phyloP scores from a whole-genome alignment of 2,888 invertebrate genomes.

The Elegia similella region DNA sequence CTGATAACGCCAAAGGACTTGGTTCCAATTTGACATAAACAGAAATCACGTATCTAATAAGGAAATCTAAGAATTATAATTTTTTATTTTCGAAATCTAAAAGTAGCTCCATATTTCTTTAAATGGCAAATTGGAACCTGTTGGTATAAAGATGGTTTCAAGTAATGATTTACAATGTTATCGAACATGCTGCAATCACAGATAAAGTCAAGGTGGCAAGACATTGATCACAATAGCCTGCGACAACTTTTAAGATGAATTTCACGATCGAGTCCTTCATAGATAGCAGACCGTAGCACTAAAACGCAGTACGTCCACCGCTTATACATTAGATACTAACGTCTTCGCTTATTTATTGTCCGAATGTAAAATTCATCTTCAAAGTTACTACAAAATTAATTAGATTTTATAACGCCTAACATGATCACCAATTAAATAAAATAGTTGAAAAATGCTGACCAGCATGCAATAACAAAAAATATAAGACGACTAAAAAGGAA shows the following conservation, averaged over 20 bases:
- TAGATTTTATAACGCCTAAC: background rate
- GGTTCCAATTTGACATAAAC: constrained; percentile 2
- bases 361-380: constrained; percentile 22
- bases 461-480: constrained; percentile 55
- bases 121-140: constrained; percentile 3
- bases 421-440: constrained; percentile 15
- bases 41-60: background rate
- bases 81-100: too few species aligned
- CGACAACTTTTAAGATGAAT: constrained; percentile 20
- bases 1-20: background rate
- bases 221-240: constrained; percentile 28
- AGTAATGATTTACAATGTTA: background rate
- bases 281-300: constrained; percentile 21
- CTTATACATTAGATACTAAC: constrained; percentile 19
- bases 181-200: constrained; percentile 51
- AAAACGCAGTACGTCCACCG: constrained; percentile 17
- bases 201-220: constrained; percentile 65
- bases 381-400: constrained; percentile 14
- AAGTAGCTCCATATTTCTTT: background rate
- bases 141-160: background rate
- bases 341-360: constrained; percentile 20
- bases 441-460: constrained; percentile 40
- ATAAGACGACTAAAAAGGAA: constrained; percentile 38
- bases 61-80: too few species aligned
- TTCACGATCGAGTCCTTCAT: constrained; percentile 23